Evolutionary conservation across 2,113 vertebrate species (phyloP).

Genomic region (Miniopterus natalensis): DNA sequence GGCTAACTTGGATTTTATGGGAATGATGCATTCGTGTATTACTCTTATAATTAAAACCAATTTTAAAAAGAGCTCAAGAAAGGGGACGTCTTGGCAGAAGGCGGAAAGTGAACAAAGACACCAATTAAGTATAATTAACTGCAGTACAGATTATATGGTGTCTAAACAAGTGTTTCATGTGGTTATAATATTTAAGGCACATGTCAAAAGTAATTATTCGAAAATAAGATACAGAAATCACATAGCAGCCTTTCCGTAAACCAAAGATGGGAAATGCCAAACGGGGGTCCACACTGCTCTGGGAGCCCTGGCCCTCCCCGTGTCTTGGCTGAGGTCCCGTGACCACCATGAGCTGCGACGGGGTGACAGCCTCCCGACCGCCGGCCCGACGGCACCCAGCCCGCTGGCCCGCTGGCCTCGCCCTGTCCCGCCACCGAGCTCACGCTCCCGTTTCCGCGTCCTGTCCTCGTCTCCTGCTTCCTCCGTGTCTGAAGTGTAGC

Average conservation of each 20-base stretch:
- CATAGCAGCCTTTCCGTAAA: background rate
- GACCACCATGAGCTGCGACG: background rate
- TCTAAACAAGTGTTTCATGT: background rate
- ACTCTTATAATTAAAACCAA: conserved; percentile 64
- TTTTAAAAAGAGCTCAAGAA: conserved; percentile 39
- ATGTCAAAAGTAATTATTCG: conserved; percentile 47
- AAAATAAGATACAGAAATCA: conserved; percentile 31
- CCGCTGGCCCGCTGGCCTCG: too few species aligned
- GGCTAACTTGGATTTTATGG: background rate
- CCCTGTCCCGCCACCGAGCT: background rate
- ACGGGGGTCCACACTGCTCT: background rate
- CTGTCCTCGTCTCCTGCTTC: background rate
- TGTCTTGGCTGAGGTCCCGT: background rate
- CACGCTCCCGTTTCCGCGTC: background rate
- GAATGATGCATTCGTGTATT: background rate
- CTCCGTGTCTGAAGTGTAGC: background rate
- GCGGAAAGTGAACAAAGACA: conserved; percentile 51
- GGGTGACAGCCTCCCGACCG: background rate
- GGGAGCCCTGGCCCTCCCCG: background rate
- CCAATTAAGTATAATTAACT: conserved; percentile 65
- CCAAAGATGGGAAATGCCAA: conserved; percentile 26
- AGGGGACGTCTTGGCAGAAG: background rate
- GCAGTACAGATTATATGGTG: background rate
- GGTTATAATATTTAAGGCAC: conserved; percentile 42
- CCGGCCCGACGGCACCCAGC: background rate